Percentiles rank a stretch among this genome's conserved stretches.
Evolutionary conservation across 2,888 invertebrate species (phyloP).

Genomic region (Fabriciana adippe): DNA sequence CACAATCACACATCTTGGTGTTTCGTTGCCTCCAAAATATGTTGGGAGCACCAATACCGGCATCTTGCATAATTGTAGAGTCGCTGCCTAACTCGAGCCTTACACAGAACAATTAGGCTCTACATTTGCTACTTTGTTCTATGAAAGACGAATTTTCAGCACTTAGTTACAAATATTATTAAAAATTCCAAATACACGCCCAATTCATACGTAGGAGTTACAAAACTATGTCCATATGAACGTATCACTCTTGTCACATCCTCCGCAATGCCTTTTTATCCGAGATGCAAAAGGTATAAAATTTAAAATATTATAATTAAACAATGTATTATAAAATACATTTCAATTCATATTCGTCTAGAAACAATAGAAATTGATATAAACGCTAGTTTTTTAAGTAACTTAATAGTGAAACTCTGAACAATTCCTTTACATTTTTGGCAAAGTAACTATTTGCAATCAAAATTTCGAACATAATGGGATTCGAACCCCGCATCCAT

Average conservation of each 20-base stretch:
- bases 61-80: slow-evolving; percentile 43
- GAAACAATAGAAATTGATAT: slow-evolving; percentile 2
- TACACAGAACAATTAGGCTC: slow-evolving; percentile 9
- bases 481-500: background rate
- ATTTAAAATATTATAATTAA: slow-evolving; percentile 6
- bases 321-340: background rate
- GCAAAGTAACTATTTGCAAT: background rate
- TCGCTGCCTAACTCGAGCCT: background rate
- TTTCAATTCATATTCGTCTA: background rate
- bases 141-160: background rate
- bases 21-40: slow-evolving; percentile 57
- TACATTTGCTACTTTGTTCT: background rate
- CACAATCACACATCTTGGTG: slow-evolving; percentile 70
- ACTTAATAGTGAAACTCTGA: background rate
- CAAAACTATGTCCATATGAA: too few species aligned
- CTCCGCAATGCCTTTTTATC: slow-evolving; percentile 6
- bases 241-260: background rate
- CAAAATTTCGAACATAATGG: background rate
- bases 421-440: slow-evolving; percentile 2
- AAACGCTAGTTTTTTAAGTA: background rate
- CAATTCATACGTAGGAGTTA: too few species aligned
- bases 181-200: too few species aligned
- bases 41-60: slow-evolving; percentile 48
- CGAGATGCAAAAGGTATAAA: slow-evolving; percentile 26
- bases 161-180: slow-evolving; percentile 12